These are phyloP conservation scores for Melanotaenia parkinsoni DNA, from an alignment of 2,797 vertebrate genomes.

Conservation along the genomic window DNA sequence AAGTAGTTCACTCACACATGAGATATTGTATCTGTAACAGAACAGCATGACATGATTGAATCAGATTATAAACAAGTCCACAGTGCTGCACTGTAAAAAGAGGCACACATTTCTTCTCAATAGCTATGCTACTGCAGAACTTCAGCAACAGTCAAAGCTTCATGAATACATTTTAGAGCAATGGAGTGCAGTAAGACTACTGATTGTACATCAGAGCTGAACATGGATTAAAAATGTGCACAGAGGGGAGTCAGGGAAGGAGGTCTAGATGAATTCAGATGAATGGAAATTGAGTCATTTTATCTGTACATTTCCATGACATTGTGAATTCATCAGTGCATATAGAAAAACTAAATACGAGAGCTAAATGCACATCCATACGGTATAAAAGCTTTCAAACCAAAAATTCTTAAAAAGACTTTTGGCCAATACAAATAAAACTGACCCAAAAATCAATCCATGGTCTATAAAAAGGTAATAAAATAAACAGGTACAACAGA, in stretches of 20 bases:
- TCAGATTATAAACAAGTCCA: constrained; percentile 38
- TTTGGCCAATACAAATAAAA: constrained; percentile 53
- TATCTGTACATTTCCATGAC: constrained; percentile 6
- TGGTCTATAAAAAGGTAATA: constrained; percentile 59
- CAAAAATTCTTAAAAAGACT: constrained; percentile 56
- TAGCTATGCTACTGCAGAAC: constrained; percentile 42
- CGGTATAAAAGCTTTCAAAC: constrained; percentile 63
- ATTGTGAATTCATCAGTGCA: constrained; percentile 4
- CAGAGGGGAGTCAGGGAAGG: constrained; percentile 15
- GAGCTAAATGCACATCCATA: constrained; percentile 47
- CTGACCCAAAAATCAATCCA: constrained; percentile 43
- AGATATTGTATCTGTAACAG: constrained; percentile 30
- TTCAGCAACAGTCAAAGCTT: constrained; percentile 53
- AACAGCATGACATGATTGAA: constrained; percentile 27
- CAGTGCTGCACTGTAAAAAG: constrained; percentile 47
- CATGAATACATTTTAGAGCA: constrained; percentile 27
- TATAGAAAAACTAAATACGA: constrained; percentile 14
- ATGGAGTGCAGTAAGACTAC: constrained; percentile 27
- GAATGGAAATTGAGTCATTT: constrained; percentile 12
- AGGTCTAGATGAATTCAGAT: constrained; percentile 19
- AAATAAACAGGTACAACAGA: constrained; percentile 33
- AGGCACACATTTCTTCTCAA: constrained; percentile 59
- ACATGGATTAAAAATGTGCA: constrained; percentile 40
- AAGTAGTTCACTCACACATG: constrained; percentile 59
- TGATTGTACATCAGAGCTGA: constrained; percentile 31